Evolutionary conservation across 2,113 vertebrate genomes (phyloP).

Genomic region (Haemorhous mexicanus): DNA sequence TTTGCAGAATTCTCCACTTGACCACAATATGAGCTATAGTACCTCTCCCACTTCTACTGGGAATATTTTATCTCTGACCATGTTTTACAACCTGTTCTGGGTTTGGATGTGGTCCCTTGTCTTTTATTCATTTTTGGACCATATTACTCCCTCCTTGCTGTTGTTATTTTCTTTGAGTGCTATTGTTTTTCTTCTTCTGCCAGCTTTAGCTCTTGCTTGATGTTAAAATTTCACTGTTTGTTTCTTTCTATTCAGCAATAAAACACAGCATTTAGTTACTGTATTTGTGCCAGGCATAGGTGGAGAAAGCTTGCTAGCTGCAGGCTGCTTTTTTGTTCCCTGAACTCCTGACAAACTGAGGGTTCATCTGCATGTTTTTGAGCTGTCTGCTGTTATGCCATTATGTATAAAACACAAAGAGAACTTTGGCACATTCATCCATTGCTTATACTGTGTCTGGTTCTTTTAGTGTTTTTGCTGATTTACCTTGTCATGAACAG

Average conservation of each 20-base stretch:
- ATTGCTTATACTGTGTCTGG: neutral
- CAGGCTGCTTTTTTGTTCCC: neutral
- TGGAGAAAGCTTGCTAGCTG: neutral
- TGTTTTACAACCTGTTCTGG: neutral
- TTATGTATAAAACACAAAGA: neutral
- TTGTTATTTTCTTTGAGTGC: neutral
- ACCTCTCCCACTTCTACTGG: neutral
- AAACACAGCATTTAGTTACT: neutral
- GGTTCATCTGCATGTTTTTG: neutral
- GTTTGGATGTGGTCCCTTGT: constrained; percentile 5
- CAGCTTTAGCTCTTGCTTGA: constrained; percentile 2
- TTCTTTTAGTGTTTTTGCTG: neutral
- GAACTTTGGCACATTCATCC: neutral
- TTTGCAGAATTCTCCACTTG: neutral
- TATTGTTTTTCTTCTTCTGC: neutral
- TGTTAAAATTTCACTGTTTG: constrained; percentile 11
- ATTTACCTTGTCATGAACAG: neutral
- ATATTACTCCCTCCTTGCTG: neutral
- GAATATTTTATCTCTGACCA: constrained; percentile 39
- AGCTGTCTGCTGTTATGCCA: neutral
- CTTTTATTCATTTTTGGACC: constrained; percentile 46
- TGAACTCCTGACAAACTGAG: neutral
- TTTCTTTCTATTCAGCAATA: neutral
- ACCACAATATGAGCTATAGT: neutral
- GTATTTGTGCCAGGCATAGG: constrained; percentile 5